Evolutionary conservation across 2,113 vertebrate species (phyloP).

Genomic region (Anolis carolinensis): DNA sequence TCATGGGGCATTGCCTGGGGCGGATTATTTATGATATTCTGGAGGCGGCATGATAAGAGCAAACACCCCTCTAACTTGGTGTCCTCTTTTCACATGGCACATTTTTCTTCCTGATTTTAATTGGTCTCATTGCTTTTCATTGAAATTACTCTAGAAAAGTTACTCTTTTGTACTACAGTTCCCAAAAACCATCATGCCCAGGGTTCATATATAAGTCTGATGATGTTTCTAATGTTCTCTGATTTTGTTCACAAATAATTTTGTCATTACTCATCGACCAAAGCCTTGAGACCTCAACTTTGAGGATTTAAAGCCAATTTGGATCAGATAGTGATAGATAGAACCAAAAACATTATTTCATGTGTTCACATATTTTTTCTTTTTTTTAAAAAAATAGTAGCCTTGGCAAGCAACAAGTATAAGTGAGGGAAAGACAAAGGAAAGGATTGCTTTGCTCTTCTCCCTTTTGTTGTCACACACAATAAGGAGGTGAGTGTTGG

Average conservation of each 20-base stretch:
- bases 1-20: constrained; percentile 46
- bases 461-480: no score
- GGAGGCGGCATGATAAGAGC: constrained; percentile 48
- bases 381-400: not conserved
- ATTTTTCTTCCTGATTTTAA: constrained; percentile 16
- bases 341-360: not conserved
- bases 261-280: not conserved
- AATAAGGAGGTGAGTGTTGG: no score
- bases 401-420: not conserved
- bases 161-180: not conserved
- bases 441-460: not conserved
- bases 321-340: not conserved
- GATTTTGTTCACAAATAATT: not conserved
- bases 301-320: not conserved
- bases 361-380: not conserved
- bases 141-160: not conserved
- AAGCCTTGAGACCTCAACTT: not conserved
- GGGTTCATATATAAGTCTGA: not conserved
- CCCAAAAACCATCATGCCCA: not conserved
- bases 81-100: not conserved
- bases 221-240: not conserved
- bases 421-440: not conserved
- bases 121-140: not conserved
- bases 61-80: constrained; percentile 14
- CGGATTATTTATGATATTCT: constrained; percentile 35